A percentile compares a stretch with the other conserved stretches of the same genome.
phyloP scores from a whole-genome alignment of 2,797 vertebrate species.

The Macropus fuliginosus region DNA sequence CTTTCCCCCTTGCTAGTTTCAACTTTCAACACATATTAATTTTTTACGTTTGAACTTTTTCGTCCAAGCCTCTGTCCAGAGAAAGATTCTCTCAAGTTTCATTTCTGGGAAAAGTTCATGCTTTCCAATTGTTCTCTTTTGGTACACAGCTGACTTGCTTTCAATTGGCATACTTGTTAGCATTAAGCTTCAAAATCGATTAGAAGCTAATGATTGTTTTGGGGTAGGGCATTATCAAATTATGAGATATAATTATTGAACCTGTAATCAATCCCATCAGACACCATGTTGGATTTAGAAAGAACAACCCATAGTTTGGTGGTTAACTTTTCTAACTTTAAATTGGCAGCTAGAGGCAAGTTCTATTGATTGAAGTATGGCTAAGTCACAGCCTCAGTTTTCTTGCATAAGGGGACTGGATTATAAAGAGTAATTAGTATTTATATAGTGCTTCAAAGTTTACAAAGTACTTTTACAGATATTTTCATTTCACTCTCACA shows the following conservation, averaged over 20 bases:
- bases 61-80: not conserved
- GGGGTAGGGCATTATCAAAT: not conserved
- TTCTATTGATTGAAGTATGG: not conserved
- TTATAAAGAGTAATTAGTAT: not conserved
- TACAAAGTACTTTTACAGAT: not conserved
- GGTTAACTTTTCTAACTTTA: not conserved
- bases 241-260: not conserved
- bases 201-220: not conserved
- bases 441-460: not conserved
- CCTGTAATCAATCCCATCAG: not conserved
- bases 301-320: not conserved
- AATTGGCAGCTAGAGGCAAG: not conserved
- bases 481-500: not conserved
- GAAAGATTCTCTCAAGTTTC: slow-evolving; percentile 12
- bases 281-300: not conserved
- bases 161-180: not conserved
- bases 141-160: no score
- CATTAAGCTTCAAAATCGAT: not conserved
- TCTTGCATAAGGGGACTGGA: not conserved
- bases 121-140: not conserved
- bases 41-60: not conserved
- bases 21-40: not conserved
- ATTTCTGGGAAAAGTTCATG: slow-evolving; percentile 1
- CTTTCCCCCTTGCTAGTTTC: not conserved
- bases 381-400: not conserved